Evolutionary conservation across 2,888 invertebrate genomes (phyloP), one percentile per base, ranked within the genome.

Genomic region (Rosalia funebris): DNA sequence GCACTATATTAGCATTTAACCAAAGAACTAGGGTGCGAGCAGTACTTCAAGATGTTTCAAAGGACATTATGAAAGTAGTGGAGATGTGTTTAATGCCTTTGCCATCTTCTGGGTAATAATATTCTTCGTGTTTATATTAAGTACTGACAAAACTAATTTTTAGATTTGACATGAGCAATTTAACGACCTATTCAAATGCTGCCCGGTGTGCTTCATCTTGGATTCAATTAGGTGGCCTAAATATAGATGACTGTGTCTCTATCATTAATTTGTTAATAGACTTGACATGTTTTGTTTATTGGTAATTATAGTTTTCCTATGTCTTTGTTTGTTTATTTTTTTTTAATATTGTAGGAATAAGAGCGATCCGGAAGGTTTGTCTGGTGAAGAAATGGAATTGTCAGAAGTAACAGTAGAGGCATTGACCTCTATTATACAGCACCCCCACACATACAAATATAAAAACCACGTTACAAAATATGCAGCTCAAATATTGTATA

Each of bases 321-420:
- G 16, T 34, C 15, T 20, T 25, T 36, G 3, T 25, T 25, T 7
- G 7, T 25, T 25, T 7, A 25, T 25, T 25, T 25, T n/a, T n/a
- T 25, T 5, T 25, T 25, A 25, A 25, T 7, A 25, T 25, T 25
- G 25, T 60, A 81, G 80, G 81, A 79, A 79, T 70, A 77, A 77
- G 65, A 55, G 75, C 45, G 83, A 84, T 56, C 81, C 80, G 0
- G 84, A 84, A 63, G 82, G 83, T 60, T 80, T 86, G 79, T 82
- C 83, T 14, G 81, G 83, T 1, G 85, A 86, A 69, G 86, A 86
- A 71, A 83, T 84, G 69, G 86, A 86, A 71, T 71, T 85, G 75
- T 85, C 85, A 58, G 89, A 89, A 73, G 83, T 84, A 1, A 86
- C 88, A 53, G 79, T 89, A 0, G 90, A 90, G 73, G 86, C 88